Evolutionary conservation across 2,113 vertebrate genomes (phyloP), one percentile per base, ranked within the genome.

Genomic region (Origma solitaria): DNA sequence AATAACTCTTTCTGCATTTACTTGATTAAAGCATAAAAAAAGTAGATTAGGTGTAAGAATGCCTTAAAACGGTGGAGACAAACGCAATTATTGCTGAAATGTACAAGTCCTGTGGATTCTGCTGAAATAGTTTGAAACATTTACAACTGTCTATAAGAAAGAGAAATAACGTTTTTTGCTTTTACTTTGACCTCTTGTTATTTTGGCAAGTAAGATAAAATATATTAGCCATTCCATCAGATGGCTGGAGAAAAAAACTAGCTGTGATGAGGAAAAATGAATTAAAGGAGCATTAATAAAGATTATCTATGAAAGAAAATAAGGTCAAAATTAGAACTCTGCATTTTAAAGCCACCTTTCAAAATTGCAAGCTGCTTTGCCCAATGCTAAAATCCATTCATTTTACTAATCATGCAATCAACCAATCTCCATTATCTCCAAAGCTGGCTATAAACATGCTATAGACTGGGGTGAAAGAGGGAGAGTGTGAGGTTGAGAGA

Each of bases 21-120:
- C 93, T 95, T 97, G 90, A 98, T 97, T 97, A 98, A 98, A 98
- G 76, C 85, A 86, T 94, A 72, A 94, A 94, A 87, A 94, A 87
- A 88, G 85, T 73, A 94, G 85, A 91, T 97, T 91, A 80, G 92
- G 93, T 97, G 96, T 96, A 97, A 97, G 96, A 94, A 44, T 96
- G 38, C 91, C 95, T 96, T 70, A 56, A 96, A 97, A 91, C 79
- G 82, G 91, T 83, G 57, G 95, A 70, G 92, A 96, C 91, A 96
- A 97, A 95, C 65, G 83, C 95, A 98, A 97, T 97, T 97, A 97
- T 86, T 96, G 88, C 91, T 94, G 95, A 96, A 97, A 96, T 60
- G 83, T 75, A 86, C 88, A 96, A 70, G 87, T 90, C 83, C 9
- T 77, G 28, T 45, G 68, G 75, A 75, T 77, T 96, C 61, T 91